phyloP scores from a whole-genome alignment of 2,888 invertebrate species.

The Lycaena phlaeas region DNA sequence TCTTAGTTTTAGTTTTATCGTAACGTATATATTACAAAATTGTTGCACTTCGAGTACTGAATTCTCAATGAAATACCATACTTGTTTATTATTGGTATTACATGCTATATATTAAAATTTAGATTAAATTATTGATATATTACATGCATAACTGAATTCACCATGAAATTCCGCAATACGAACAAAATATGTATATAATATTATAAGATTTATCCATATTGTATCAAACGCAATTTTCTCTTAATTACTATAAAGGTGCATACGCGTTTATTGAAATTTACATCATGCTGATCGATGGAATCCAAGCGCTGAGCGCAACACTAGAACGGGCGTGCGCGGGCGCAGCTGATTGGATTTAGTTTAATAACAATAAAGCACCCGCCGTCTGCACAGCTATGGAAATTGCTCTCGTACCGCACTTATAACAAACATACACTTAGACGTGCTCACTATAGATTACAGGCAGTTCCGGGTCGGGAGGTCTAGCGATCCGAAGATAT shows the following conservation, averaged over 20 bases:
- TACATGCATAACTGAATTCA: too few relatives aligned
- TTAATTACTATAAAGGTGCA: too few relatives aligned
- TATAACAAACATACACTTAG: conserved; percentile 3
- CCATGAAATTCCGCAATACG: neutral
- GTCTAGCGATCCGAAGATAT: neutral
- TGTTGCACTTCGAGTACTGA: too few relatives aligned
- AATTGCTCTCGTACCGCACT: conserved; percentile 9
- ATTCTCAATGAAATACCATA: too few relatives aligned
- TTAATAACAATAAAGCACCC: conserved; percentile 61
- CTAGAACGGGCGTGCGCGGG: conserved; percentile 20
- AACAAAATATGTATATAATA: neutral
- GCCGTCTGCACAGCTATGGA: conserved; percentile 20
- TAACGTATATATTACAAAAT: too few relatives aligned
- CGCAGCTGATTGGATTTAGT: conserved; percentile 54
- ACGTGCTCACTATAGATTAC: neutral
- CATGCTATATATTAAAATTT: too few relatives aligned
- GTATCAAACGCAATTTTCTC: too few relatives aligned
- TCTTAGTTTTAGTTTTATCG: too few relatives aligned
- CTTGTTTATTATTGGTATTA: too few relatives aligned
- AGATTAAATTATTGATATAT: too few relatives aligned
- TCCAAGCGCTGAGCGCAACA: conserved; percentile 14
- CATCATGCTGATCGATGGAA: neutral
- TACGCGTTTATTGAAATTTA: too few relatives aligned
- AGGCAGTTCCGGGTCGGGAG: conserved; percentile 4
- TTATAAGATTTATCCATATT: neutral